Evolutionary conservation across 2,797 vertebrate species (phyloP), one percentile per base, ranked within the genome.

Genomic region (Chloroceryle amazona): DNA sequence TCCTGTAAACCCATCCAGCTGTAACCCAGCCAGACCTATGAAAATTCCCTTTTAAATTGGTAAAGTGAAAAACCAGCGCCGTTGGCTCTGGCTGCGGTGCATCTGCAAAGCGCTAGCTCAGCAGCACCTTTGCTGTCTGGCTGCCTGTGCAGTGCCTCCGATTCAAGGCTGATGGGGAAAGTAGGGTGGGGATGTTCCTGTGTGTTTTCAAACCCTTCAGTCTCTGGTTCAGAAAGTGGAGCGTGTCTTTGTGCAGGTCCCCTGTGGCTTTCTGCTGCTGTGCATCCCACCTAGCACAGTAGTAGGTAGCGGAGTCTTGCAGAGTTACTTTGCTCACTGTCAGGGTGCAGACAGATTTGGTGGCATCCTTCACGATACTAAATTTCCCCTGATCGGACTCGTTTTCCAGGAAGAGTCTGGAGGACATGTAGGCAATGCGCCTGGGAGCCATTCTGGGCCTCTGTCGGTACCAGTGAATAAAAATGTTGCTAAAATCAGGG

Each of bases 381-480:
- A 83, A 90, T n/a, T 93, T 94, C 18, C 41, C 23, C 29, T 63
- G 2, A 1, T 54, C 5, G 0, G 42, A 6, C 14, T 33, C 1
- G 3, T 74, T 42, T 33, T 89, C 35, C 0, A 58, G 58, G 18
- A 63, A 52, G 6, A 67, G 11, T 12, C 20, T 55, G 71, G 72
- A 57, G 44, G 67, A 86, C 31, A 92, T 46, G 46, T 84, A 89
- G 49, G 63, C 82, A 51, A 95, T 0, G 7, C 1, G 8, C n/a
- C 6, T 21, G 23, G 71, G 81, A 82, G 70, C 52, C 31, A 10
- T 12, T 0, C 3, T 29, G 17, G 31, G 51, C 29, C 10, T 93
- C 51, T 85, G 54, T 31, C 4, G 55, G 84, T 94, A 97, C 90
- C 96, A 96, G 61, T 95, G 95, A 57, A 95, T 61, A 44, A 95